Evolutionary conservation across 2,888 invertebrate species (phyloP).

Genomic region (Volucella zonaria): DNA sequence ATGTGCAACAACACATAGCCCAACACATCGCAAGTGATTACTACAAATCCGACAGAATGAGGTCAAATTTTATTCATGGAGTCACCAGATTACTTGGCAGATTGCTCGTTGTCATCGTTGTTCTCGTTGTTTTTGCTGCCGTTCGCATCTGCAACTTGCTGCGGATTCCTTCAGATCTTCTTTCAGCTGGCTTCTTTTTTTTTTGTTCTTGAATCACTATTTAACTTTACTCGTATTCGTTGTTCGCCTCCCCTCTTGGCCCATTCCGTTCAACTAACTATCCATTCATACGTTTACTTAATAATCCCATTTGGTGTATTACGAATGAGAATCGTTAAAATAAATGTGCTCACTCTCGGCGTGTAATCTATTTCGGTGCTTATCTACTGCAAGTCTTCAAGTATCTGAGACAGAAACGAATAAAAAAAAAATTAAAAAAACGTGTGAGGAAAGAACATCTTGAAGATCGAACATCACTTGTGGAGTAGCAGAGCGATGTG

Average conservation of each 20-base stretch:
- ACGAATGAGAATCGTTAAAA: conserved; percentile 72
- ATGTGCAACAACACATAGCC: conserved; percentile 44
- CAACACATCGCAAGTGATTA: conserved; percentile 60
- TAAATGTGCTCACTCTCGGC: conserved; percentile 72
- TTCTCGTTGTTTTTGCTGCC: conserved; percentile 21
- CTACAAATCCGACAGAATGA: conserved; percentile 72
- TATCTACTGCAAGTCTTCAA: not conserved
- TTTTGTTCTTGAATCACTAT: conserved; percentile 37
- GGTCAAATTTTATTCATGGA: conserved; percentile 73
- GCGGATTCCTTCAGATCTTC: conserved; percentile 36
- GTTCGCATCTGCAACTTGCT: conserved; percentile 50
- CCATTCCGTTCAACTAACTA: not conserved
- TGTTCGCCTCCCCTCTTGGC: not conserved
- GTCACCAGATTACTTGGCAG: conserved; percentile 62
- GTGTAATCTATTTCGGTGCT: conserved; percentile 66
- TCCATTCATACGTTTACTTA: conserved; percentile 62
- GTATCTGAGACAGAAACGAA: not conserved
- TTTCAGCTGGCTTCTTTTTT: conserved; percentile 35
- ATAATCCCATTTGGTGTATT: conserved; percentile 73
- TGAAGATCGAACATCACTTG: conserved; percentile 65
- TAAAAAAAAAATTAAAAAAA: not conserved
- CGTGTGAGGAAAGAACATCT: conserved; percentile 67
- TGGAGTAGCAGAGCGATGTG: conserved; percentile 11
- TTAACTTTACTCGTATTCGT: too few relatives aligned
- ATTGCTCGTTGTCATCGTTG: conserved; percentile 43